Evolutionary conservation across 1,140 invertebrate genomes (phyloP).

Genomic region (Temnothorax curvispinosus): DNA sequence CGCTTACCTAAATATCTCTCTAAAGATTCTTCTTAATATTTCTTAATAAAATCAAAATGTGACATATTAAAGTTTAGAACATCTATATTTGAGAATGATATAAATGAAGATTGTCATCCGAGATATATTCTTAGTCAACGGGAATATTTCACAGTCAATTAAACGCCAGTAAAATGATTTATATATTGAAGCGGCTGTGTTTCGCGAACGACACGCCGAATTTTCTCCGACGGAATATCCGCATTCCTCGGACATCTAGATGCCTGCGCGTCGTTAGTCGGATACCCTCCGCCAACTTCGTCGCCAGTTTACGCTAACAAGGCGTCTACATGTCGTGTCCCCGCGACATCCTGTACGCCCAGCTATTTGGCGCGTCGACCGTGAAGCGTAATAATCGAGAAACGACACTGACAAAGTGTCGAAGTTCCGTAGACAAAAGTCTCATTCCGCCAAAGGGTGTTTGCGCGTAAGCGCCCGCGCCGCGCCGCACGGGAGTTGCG

Average conservation of each 20-base stretch:
- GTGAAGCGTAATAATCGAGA: slow-evolving; percentile 47
- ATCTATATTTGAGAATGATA: not conserved
- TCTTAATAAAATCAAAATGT: not conserved
- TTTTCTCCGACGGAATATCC: slow-evolving; percentile 38
- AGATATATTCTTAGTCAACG: not conserved
- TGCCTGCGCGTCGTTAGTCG: not conserved
- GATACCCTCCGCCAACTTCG: slow-evolving; percentile 47
- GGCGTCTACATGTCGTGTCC: slow-evolving; percentile 50
- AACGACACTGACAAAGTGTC: slow-evolving; percentile 59
- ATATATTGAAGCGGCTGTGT: not conserved
- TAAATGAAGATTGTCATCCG: not conserved
- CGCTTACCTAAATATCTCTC: not conserved
- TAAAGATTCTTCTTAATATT: not conserved
- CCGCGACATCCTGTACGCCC: slow-evolving; percentile 13
- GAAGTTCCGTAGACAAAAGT: slow-evolving; percentile 35
- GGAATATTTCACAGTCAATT: not conserved
- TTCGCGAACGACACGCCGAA: slow-evolving; percentile 44
- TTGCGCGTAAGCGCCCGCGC: not conserved
- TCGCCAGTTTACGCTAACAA: slow-evolving; percentile 64
- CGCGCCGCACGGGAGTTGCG: not conserved
- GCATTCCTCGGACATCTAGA: slow-evolving; percentile 2
- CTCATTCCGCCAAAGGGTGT: slow-evolving; percentile 2
- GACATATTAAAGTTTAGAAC: not conserved
- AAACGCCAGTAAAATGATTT: not conserved
- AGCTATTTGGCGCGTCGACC: slow-evolving; percentile 25